Conservation (phyloP, 1,140 invertebrate genomes). For the roundworm (Caenorhabditis elegans) region WBcel235 BX284605.5:5469501-5470000, state of each 20-base stretch:
- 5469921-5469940: constrained; percentile 4
- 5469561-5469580: constrained; percentile 11
- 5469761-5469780: not conserved
- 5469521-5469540: not conserved
- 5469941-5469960: not conserved
- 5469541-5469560: not conserved
- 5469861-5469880: not conserved
- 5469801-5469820: not conserved
- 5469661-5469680: constrained; percentile 1
- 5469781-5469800: not conserved
- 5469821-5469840: not conserved
- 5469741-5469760: not conserved
- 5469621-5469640: constrained; percentile 18
- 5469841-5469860: not conserved
- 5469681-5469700: constrained; percentile 1
- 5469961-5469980: not conserved
- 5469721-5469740: not conserved
- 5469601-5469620: constrained; percentile 21
- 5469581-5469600: not conserved
- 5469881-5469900: not conserved
- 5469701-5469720: not conserved
- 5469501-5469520: constrained; percentile 12
- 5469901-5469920: not conserved
- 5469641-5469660: constrained; percentile 13
- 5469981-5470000: not conserved